These are phyloP conservation scores for Catagonus wagneri DNA, from an alignment of 2,113 vertebrate species.

Conservation along the genomic window DNA sequence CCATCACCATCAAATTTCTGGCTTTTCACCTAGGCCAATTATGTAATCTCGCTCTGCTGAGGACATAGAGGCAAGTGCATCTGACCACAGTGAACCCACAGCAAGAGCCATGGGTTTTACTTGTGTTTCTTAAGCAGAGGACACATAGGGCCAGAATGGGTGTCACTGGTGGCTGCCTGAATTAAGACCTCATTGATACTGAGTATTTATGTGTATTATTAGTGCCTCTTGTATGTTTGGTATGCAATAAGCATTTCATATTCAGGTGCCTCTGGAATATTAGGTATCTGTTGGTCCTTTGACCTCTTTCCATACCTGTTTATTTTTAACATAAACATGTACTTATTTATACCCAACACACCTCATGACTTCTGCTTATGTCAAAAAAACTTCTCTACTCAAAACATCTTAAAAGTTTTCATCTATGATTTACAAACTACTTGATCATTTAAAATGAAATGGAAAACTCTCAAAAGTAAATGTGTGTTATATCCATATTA, in stretches of 20 bases:
- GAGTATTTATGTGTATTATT: background rate
- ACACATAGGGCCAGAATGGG: background rate
- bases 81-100: background rate
- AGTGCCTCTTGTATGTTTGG: background rate
- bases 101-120: background rate
- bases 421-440: background rate
- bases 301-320: background rate
- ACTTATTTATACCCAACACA: background rate
- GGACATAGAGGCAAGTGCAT: background rate
- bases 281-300: background rate
- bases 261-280: background rate
- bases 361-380: background rate
- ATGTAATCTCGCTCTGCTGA: background rate
- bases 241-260: background rate
- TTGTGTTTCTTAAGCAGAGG: background rate
- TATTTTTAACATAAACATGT: background rate
- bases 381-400: background rate
- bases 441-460: background rate
- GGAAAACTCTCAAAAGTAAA: slow-evolving; percentile 19
- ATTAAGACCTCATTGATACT: background rate
- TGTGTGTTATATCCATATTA: background rate
- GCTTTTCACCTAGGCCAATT: background rate
- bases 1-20: background rate
- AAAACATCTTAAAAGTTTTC: background rate
- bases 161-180: background rate